Conservation (phyloP, 2,888 invertebrate species). For the Myopa testacea region DNA sequence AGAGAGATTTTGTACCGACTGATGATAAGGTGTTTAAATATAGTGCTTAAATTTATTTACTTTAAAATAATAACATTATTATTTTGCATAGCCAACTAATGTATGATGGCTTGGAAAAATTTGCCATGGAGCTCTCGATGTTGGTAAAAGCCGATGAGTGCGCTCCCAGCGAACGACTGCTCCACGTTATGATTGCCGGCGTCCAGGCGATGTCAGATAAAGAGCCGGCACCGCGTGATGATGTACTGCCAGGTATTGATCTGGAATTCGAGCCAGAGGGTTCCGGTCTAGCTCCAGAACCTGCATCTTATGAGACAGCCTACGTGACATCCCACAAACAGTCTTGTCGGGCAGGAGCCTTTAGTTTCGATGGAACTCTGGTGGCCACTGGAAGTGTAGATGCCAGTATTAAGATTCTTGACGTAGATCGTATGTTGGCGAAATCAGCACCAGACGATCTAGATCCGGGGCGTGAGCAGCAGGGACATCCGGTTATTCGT, state of each 20-base stretch:
- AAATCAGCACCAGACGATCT: conserved; percentile 95
- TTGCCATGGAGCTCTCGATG: conserved; percentile 87
- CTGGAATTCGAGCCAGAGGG: conserved; percentile 97
- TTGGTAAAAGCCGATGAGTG: conserved; percentile 93
- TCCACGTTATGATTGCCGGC: conserved; percentile 88
- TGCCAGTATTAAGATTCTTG: conserved; percentile 97
- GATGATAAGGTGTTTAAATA: conserved; percentile 83
- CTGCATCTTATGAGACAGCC: conserved; percentile 97
- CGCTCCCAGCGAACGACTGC: conserved; percentile 93
- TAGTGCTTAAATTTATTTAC: not conserved
- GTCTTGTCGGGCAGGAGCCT: conserved; percentile 94
- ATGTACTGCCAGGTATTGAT: conserved; percentile 72
- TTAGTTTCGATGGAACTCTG: conserved; percentile 93
- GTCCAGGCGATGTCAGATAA: conserved; percentile 82
- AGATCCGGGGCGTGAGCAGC: conserved; percentile 85
- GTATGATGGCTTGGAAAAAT: conserved; percentile 96
- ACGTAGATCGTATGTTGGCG: conserved; percentile 98
- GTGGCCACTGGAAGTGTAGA: conserved; percentile 99
- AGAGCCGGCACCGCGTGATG: conserved; percentile 70
- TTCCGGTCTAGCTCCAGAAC: conserved; percentile 92
- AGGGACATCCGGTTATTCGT: conserved; percentile 97
- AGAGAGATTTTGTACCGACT: conserved; percentile 89
- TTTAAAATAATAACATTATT: not conserved
- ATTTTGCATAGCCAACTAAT: conserved; percentile 84
- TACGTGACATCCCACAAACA: conserved; percentile 99